Evolutionary conservation across 2,797 vertebrate genomes (phyloP).

Genomic region (Hoplostethus mediterraneus): DNA sequence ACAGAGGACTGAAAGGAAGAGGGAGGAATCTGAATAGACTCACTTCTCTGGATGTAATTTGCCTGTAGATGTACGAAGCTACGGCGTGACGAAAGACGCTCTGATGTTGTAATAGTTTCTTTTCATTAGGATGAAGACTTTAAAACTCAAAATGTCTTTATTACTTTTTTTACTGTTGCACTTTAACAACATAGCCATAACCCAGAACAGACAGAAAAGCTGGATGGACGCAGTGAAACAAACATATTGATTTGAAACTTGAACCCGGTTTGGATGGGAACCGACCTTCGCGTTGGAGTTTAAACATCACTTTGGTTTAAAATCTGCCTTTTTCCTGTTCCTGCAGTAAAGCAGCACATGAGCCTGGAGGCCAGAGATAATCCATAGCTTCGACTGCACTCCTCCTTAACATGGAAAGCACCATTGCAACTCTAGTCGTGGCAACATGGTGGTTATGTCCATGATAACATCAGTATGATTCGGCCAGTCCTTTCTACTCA

Average conservation of each 20-base stretch:
- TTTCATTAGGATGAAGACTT: no score
- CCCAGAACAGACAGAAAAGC: no score
- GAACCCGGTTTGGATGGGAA: no score
- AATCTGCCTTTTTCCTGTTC: conserved; percentile 9
- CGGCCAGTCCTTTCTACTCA: neutral
- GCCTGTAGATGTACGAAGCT: neutral
- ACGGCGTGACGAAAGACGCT: neutral
- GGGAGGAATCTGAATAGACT: neutral
- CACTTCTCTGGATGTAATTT: neutral
- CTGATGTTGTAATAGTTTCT: no score
- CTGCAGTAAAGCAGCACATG: conserved; percentile 4
- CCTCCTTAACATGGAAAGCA: neutral
- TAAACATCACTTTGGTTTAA: conserved; percentile 15
- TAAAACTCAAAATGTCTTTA: no score
- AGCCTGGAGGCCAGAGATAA: conserved; percentile 21
- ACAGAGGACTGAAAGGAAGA: neutral
- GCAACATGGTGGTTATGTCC: neutral
- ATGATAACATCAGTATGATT: neutral
- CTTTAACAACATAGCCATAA: no score
- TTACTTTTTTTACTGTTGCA: no score
- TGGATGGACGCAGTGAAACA: no score
- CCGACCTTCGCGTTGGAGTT: conserved; percentile 15
- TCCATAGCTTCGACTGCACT: neutral
- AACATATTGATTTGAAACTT: no score
- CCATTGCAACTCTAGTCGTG: neutral